Conservation (phyloP, 2,888 invertebrate species). For the Oasisia sp. region DNA sequence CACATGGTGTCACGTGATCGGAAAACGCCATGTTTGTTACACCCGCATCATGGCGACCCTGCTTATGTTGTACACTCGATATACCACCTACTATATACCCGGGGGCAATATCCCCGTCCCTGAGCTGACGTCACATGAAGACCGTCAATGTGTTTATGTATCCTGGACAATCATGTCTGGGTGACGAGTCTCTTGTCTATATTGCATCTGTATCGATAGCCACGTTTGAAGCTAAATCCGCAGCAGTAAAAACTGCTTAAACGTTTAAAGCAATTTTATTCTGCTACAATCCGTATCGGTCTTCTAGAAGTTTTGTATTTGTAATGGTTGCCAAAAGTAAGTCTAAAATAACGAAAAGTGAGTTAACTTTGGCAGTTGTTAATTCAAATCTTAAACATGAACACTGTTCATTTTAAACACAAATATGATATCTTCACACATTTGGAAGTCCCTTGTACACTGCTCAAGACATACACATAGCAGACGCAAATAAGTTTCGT, state of each 20-base stretch:
- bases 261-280: neutral
- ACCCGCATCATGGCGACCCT: neutral
- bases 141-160: neutral
- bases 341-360: neutral
- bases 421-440: neutral
- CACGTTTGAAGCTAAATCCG: neutral
- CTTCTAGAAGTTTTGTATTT: neutral
- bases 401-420: neutral
- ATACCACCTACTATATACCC: neutral
- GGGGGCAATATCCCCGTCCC: conserved; percentile 8
- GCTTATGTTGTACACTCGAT: neutral
- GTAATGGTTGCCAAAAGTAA: neutral
- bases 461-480: neutral
- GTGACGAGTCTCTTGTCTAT: neutral
- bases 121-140: neutral
- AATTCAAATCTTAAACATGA: neutral
- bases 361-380: neutral
- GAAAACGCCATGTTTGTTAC: neutral
- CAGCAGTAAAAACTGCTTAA: neutral
- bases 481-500: neutral
- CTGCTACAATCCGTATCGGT: neutral
- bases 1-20: neutral
- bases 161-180: neutral
- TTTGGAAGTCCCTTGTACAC: neutral
- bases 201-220: neutral